Conservation (phyloP, 1,140 invertebrate species). For the Chrysomallon squamiferum region DNA sequence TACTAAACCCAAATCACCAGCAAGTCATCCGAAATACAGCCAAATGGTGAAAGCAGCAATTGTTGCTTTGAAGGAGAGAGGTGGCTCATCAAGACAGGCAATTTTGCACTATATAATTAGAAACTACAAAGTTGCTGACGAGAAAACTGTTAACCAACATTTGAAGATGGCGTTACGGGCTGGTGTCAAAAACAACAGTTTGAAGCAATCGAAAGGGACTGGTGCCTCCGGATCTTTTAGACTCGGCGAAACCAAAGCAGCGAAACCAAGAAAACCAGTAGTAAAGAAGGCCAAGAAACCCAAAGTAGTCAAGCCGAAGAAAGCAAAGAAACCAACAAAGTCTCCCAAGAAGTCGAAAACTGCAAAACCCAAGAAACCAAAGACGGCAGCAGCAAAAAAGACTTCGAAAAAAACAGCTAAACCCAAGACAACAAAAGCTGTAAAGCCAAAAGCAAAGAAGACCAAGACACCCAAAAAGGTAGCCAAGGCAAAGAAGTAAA, state of each 20-base stretch:
- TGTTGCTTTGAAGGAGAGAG: constrained; percentile 39
- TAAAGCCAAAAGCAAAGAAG: constrained; percentile 8
- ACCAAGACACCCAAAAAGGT: constrained; percentile 8
- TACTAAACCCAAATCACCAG: constrained; percentile 49
- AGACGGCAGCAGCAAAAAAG: constrained; percentile 38
- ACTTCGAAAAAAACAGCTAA: constrained; percentile 8
- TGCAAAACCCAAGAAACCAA: constrained; percentile 34
- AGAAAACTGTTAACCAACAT: constrained; percentile 43
- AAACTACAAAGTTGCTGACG: constrained; percentile 59
- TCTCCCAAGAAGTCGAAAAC: constrained; percentile 22
- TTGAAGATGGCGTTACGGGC: constrained; percentile 50
- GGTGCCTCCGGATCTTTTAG: constrained; percentile 61
- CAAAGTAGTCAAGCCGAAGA: constrained; percentile 27
- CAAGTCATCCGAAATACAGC: constrained; percentile 46
- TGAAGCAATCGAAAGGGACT: constrained; percentile 57
- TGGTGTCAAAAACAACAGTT: constrained; percentile 41
- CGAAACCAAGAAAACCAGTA: constrained; percentile 12
- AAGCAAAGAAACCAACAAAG: constrained; percentile 34
- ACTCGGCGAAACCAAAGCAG: constrained; percentile 38
- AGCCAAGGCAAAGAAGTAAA: constrained; percentile 9
- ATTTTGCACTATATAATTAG: constrained; percentile 60
- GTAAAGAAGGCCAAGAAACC: constrained; percentile 43
- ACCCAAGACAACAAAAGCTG: neutral
- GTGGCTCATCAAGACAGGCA: constrained; percentile 56
- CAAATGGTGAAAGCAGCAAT: constrained; percentile 49